Conservation (phyloP, 2,797 vertebrate species). For the Melanotaenia boesemani region DNA sequence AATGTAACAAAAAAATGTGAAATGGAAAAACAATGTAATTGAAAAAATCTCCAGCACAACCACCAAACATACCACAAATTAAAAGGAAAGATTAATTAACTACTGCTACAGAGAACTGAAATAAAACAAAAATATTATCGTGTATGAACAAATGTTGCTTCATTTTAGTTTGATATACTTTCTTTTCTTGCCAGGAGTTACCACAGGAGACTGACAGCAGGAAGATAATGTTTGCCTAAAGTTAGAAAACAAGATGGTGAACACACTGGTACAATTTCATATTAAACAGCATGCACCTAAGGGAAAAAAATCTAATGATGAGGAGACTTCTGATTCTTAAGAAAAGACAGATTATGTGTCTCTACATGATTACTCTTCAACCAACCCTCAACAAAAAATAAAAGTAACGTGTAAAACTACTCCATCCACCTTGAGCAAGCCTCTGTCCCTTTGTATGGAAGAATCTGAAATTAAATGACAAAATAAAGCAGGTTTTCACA, state of each 20-base stretch:
- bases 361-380: neutral
- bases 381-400: neutral
- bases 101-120: slow-evolving; percentile 23
- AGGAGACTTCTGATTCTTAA: neutral
- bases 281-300: neutral
- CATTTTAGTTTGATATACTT: neutral
- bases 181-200: neutral
- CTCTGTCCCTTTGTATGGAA: slow-evolving; percentile 64
- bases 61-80: slow-evolving; percentile 33
- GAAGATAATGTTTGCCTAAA: neutral
- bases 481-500: slow-evolving; percentile 45
- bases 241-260: neutral
- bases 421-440: slow-evolving; percentile 51
- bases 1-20: slow-evolving; percentile 26
- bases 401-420: slow-evolving; percentile 6
- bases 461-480: slow-evolving; percentile 29
- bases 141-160: slow-evolving; percentile 11
- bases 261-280: neutral
- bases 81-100: slow-evolving; percentile 29
- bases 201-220: neutral
- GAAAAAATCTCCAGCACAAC: slow-evolving; percentile 22
- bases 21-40: neutral
- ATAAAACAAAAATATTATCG: slow-evolving; percentile 20
- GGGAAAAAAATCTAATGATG: neutral
- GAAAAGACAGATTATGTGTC: neutral